A percentile compares a stretch with the other conserved stretches of the same genome.
phyloP scores from a whole-genome alignment of 2,888 invertebrate species.

The Rhogogaster chlorosoma region DNA sequence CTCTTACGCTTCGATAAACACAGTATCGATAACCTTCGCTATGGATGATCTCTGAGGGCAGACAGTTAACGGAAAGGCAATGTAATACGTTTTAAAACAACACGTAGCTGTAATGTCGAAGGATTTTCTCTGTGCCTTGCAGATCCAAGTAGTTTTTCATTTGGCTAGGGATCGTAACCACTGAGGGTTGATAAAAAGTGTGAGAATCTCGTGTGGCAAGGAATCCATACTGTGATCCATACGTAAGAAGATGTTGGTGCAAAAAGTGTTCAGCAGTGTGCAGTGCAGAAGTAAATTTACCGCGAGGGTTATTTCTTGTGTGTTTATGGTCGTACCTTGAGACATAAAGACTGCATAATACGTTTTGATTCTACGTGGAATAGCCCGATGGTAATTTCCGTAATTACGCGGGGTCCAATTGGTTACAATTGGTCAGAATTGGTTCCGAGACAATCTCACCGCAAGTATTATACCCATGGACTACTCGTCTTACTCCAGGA shows the following conservation, averaged over 20 bases:
- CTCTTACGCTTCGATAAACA: constrained; percentile 22
- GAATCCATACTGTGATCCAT: background rate
- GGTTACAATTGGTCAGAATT: constrained; percentile 37
- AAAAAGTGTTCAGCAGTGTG: background rate
- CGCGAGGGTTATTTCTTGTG: background rate
- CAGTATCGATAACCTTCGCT: background rate
- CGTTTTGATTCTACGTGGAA: background rate
- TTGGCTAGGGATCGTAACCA: background rate
- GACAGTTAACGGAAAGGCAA: constrained; percentile 3
- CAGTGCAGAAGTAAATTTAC: background rate
- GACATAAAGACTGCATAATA: background rate
- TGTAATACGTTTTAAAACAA: background rate
- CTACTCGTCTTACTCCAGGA: background rate
- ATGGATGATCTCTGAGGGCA: background rate
- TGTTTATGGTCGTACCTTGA: background rate
- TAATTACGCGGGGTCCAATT: constrained; percentile 20
- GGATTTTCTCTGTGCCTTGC: background rate
- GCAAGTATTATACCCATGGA: background rate
- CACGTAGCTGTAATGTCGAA: background rate
- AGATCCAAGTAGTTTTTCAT: background rate
- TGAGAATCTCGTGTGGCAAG: background rate
- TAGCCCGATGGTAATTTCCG: constrained; percentile 3
- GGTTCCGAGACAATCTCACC: constrained; percentile 22
- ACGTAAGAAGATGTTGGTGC: background rate
- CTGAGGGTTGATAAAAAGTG: background rate